Evolutionary conservation across 2,888 invertebrate species (phyloP).

Genomic region (Drosophila siamana): DNA sequence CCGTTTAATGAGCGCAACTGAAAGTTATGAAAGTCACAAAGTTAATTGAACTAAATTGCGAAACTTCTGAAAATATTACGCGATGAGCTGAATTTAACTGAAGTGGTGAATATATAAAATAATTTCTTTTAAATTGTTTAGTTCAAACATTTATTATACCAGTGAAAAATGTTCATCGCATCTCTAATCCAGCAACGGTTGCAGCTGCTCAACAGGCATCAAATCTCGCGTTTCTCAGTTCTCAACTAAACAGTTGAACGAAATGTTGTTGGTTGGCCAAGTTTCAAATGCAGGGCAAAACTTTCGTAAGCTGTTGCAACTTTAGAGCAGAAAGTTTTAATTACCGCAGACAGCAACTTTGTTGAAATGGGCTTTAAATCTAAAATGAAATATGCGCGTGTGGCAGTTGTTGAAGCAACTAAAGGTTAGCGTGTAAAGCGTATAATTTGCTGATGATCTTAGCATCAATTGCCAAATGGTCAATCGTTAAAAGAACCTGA

Average conservation of each 20-base stretch:
- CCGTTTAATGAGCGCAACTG: background rate
- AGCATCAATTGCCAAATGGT: conserved; percentile 65
- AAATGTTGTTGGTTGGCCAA: conserved; percentile 11
- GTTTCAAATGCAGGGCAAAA: conserved; percentile 15
- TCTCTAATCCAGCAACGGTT: background rate
- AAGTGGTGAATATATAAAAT: no score
- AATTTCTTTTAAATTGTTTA: no score
- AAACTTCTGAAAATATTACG: background rate
- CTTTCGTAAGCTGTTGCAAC: conserved; percentile 12
- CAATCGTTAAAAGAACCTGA: conserved; percentile 42
- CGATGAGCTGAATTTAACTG: no score
- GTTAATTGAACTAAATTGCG: background rate
- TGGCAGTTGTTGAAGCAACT: background rate
- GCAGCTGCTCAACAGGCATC: background rate
- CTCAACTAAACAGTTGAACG: conserved; percentile 12
- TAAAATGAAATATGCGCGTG: conserved; percentile 9
- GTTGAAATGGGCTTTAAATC: conserved; percentile 10
- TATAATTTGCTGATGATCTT: conserved; percentile 14
- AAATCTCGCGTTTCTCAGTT: background rate
- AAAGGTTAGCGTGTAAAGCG: background rate
- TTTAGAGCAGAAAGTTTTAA: conserved; percentile 28
- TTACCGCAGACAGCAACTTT: conserved; percentile 8
- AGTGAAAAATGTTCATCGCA: background rate
- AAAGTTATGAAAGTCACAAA: background rate
- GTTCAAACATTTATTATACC: no score